phyloP scores from a whole-genome alignment of 2,888 invertebrate genomes.

The Leptopterna dolabrata region DNA sequence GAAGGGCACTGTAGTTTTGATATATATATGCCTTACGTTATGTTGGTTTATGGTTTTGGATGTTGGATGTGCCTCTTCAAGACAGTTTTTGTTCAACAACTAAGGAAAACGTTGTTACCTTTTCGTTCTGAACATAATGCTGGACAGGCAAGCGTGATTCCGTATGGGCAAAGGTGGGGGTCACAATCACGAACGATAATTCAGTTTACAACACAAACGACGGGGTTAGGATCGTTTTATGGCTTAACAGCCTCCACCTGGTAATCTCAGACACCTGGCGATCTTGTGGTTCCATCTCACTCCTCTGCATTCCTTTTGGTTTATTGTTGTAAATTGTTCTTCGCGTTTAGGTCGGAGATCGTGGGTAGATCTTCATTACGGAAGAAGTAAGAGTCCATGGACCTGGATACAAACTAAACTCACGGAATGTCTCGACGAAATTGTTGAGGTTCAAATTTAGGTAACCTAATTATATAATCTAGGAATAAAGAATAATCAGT shows the following conservation, averaged over 20 bases:
- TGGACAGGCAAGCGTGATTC: too few relatives aligned
- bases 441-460: too few relatives aligned
- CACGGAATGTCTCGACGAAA: background rate
- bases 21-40: too few relatives aligned
- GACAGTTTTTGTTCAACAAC: too few relatives aligned
- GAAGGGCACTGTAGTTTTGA: too few relatives aligned
- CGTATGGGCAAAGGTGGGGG: background rate
- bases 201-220: slow-evolving; percentile 39
- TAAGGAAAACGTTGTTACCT: too few relatives aligned
- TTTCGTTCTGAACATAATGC: too few relatives aligned
- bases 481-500: too few relatives aligned
- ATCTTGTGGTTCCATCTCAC: background rate
- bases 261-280: slow-evolving; percentile 36
- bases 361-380: slow-evolving; percentile 8
- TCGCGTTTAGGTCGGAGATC: background rate
- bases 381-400: background rate
- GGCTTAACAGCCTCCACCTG: slow-evolving; percentile 26
- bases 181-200: slow-evolving; percentile 38
- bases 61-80: too few relatives aligned
- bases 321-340: slow-evolving; percentile 12
- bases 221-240: slow-evolving; percentile 32
- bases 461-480: too few relatives aligned
- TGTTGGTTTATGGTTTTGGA: too few relatives aligned
- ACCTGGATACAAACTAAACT: background rate
- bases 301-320: slow-evolving; percentile 5